Conservation (phyloP, 2,888 invertebrate genomes). For the Heteromurus nitidus region DNA sequence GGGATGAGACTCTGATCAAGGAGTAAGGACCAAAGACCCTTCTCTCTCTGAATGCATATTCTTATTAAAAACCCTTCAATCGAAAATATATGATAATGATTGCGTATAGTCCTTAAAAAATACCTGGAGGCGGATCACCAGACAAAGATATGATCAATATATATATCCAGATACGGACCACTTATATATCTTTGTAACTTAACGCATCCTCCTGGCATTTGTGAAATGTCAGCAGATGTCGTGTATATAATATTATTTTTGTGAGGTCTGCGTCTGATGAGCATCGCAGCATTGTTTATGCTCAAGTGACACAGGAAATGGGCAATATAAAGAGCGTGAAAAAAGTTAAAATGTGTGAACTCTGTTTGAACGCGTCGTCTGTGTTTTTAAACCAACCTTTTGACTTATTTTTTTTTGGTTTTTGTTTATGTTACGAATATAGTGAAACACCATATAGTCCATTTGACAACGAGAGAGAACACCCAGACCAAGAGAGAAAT, state of each 20-base stretch:
- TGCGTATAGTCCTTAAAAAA: background rate
- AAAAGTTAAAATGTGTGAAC: background rate
- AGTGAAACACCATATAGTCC: background rate
- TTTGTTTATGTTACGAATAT: background rate
- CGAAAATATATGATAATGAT: background rate
- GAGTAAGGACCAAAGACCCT: no score
- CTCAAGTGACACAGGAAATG: no score
- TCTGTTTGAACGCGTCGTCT: background rate
- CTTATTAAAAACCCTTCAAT: background rate
- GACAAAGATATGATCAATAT: background rate
- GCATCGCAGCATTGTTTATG: no score
- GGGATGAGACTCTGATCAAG: no score
- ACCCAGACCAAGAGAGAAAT: background rate
- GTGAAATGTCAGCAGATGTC: background rate
- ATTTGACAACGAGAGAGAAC: background rate
- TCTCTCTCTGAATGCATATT: background rate
- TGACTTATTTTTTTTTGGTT: background rate
- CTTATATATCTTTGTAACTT: background rate
- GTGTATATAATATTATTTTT: background rate
- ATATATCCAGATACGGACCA: background rate
- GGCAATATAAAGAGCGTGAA: background rate
- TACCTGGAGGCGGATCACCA: background rate
- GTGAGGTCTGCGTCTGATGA: background rate
- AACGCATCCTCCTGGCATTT: background rate
- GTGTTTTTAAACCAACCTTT: background rate